Evolutionary conservation across 2,888 invertebrate species (phyloP).

Genomic region (Eudemis profundana): DNA sequence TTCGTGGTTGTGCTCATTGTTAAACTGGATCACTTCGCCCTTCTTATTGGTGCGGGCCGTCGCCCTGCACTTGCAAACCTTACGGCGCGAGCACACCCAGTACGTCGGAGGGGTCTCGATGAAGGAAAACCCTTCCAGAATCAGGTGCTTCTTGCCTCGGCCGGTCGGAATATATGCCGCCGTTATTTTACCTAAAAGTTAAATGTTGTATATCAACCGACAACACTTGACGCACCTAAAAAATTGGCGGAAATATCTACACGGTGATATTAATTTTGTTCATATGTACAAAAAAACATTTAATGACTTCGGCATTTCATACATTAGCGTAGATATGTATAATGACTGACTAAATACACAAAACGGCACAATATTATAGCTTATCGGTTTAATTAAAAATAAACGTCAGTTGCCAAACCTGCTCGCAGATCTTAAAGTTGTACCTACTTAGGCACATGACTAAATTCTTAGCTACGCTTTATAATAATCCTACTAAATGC

Average conservation of each 20-base stretch:
- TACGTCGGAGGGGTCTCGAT: slow-evolving; percentile 54
- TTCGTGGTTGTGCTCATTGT: slow-evolving; percentile 67
- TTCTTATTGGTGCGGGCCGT: slow-evolving; percentile 67
- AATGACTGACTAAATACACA: neutral
- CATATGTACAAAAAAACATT: neutral
- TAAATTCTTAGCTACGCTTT: neutral
- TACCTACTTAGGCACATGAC: no score
- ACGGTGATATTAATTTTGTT: neutral
- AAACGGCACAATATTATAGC: neutral
- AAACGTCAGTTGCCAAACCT: slow-evolving; percentile 1
- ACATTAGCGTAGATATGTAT: no score
- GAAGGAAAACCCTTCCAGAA: slow-evolving; percentile 71
- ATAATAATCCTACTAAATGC: neutral
- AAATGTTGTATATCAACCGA: slow-evolving; percentile 15
- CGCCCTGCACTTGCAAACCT: slow-evolving; percentile 58
- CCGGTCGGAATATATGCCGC: slow-evolving; percentile 72
- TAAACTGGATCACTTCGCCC: slow-evolving; percentile 61
- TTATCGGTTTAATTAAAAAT: neutral
- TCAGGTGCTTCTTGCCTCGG: slow-evolving; percentile 63
- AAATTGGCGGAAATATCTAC: neutral
- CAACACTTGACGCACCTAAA: neutral
- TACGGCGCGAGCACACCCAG: slow-evolving; percentile 67
- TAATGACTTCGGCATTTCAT: neutral
- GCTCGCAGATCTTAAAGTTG: neutral
- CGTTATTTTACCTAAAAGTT: slow-evolving; percentile 58